These are phyloP conservation scores for Ligdia adustata DNA, from an alignment of 2,888 invertebrate species.

Conservation along the genomic window DNA sequence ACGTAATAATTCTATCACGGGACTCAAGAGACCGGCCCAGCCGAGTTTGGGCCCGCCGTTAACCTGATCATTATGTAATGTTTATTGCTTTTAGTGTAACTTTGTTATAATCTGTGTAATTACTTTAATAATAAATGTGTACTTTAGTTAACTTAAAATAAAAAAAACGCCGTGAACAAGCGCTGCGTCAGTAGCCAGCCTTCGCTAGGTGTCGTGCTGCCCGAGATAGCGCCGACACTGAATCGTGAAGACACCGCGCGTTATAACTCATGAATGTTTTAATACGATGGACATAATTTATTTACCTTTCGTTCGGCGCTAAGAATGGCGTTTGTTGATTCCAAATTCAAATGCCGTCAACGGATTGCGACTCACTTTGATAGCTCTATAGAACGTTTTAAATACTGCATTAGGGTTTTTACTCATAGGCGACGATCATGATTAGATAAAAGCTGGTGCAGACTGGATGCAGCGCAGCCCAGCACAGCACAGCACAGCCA, in stretches of 20 bases:
- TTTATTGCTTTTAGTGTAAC: too few species aligned
- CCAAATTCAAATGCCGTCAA: slow-evolving; percentile 15
- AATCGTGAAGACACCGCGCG: slow-evolving; percentile 41
- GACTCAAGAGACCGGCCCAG: too few species aligned
- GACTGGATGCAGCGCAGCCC: too few species aligned
- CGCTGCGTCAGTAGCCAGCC: slow-evolving; percentile 13
- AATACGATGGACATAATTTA: slow-evolving; percentile 46
- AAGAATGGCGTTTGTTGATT: slow-evolving; percentile 16
- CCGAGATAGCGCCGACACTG: slow-evolving; percentile 35
- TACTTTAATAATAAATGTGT: too few species aligned
- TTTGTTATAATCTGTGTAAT: too few species aligned
- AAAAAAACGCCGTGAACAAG: background rate
- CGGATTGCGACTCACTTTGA: background rate
- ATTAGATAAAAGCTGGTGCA: too few species aligned
- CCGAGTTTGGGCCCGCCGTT: too few species aligned
- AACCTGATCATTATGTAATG: too few species aligned
- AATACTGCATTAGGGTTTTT: background rate
- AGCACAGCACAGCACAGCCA: too few species aligned
- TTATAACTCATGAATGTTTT: slow-evolving; percentile 55
- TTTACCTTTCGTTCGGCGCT: slow-evolving; percentile 42
- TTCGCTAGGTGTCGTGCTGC: slow-evolving; percentile 38
- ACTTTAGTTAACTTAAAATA: background rate
- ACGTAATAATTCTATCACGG: too few species aligned
- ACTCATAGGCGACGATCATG: too few species aligned
- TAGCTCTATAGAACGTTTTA: slow-evolving; percentile 9